A percentile compares a stretch with the other conserved stretches of the same genome.
Conservation (phyloP, 2,113 vertebrate genomes). For the Trichomycterus rosablanca region DNA sequence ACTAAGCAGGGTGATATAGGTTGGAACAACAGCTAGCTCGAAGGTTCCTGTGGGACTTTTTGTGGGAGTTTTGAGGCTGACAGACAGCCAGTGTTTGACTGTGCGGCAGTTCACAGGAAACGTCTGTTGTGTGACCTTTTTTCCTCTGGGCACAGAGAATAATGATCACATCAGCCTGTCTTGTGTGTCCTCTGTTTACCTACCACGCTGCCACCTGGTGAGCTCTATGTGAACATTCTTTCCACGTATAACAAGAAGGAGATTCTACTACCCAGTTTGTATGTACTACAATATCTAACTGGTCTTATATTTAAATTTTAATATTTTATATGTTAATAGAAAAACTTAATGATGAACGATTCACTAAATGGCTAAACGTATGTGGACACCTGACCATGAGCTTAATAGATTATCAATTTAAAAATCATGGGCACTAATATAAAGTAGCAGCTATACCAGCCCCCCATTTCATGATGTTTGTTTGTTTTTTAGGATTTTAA, state of each 20-base stretch:
- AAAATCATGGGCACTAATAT: too few relatives aligned
- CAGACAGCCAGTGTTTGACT: constrained; percentile 15
- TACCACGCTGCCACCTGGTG: constrained; percentile 23
- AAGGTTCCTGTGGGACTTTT: constrained; percentile 1
- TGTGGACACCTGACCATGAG: too few relatives aligned
- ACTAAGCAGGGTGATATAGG: neutral
- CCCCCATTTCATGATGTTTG: too few relatives aligned
- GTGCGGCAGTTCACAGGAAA: constrained; percentile 33
- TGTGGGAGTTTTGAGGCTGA: too few relatives aligned
- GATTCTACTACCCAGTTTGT: neutral
- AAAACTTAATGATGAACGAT: too few relatives aligned
- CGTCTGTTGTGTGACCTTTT: constrained; percentile 37
- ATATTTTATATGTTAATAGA: too few relatives aligned
- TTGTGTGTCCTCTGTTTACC: neutral
- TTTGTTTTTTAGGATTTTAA: too few relatives aligned
- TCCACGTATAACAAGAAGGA: neutral
- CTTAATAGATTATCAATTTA: too few relatives aligned
- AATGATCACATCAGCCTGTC: neutral
- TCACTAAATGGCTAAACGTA: too few relatives aligned
- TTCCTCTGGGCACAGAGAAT: constrained; percentile 4
- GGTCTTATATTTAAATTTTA: too few relatives aligned
- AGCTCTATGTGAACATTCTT: neutral
- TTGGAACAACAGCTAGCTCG: neutral
- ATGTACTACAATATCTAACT: too few relatives aligned
- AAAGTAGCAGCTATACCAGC: too few relatives aligned